Conservation (phyloP, 2,797 vertebrate species). For the Rhinichthys osculus region DNA sequence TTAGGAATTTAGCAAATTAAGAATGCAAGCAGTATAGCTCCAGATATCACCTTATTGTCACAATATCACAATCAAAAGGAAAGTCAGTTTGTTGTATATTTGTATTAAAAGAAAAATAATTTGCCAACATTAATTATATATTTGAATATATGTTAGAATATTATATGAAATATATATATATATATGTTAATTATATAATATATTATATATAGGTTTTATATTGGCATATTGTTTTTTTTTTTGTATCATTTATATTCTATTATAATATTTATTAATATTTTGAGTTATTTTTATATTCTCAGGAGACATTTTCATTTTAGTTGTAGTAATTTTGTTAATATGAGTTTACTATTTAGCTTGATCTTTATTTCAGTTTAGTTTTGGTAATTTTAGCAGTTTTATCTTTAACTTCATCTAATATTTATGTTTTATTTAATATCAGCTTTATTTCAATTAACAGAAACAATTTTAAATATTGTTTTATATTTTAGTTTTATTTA, state of each 20-base stretch:
- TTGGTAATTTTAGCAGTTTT: not conserved
- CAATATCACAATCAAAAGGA: not conserved
- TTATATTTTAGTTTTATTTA: not conserved
- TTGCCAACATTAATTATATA: not conserved
- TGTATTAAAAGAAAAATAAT: not conserved
- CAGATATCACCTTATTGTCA: not conserved
- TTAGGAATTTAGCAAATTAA: not conserved
- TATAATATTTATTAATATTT: not conserved
- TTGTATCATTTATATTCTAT: not conserved
- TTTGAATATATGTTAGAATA: not conserved
- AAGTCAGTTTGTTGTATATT: not conserved
- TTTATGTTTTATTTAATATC: not conserved
- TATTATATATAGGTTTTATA: too few relatives aligned
- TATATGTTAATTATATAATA: not conserved
- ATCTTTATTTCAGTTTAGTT: not conserved
- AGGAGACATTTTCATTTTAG: not conserved
- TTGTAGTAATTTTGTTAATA: not conserved
- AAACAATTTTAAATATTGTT: too few relatives aligned
- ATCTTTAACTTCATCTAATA: not conserved
- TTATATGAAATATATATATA: not conserved
- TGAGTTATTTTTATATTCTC: not conserved
- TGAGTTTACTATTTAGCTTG: not conserved
- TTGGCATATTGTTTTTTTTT: too few relatives aligned
- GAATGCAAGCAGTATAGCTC: not conserved
- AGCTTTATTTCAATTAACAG: not conserved